These are phyloP conservation scores for Brachyhypopomus gauderio DNA, from an alignment of 2,113 vertebrate species.

Conservation along the genomic window DNA sequence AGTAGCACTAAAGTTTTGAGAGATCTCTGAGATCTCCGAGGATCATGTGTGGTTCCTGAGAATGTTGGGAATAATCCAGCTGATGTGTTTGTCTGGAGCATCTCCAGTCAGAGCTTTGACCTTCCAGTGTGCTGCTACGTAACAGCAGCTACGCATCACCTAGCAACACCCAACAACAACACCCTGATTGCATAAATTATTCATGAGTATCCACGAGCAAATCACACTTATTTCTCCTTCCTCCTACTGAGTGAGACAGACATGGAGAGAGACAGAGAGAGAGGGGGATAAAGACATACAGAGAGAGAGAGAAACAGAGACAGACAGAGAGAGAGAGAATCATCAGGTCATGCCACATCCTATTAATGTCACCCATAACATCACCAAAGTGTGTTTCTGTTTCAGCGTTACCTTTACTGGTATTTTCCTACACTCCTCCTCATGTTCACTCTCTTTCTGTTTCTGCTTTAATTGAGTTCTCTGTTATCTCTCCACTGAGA, in stretches of 20 bases:
- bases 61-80: not conserved
- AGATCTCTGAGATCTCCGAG: no score
- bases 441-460: constrained; percentile 10
- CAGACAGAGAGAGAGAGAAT: no score
- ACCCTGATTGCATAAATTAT: constrained; percentile 49
- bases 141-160: not conserved
- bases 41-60: no score
- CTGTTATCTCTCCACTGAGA: constrained; percentile 40
- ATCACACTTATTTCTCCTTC: not conserved
- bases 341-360: not conserved
- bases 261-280: not conserved
- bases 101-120: not conserved
- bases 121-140: not conserved
- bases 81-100: not conserved
- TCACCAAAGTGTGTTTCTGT: no score
- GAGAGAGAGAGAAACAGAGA: no score
- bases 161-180: not conserved
- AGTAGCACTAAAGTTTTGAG: no score
- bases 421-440: not conserved
- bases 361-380: not conserved
- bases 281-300: constrained; percentile 35
- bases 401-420: no score
- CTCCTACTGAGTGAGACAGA: not conserved
- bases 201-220: constrained; percentile 26
- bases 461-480: constrained; percentile 52